Percentiles rank a stretch among this genome's conserved stretches.
Conservation (phyloP, 2,113 vertebrate genomes). For the Danio rerio region GRCz12tu NC_133177.1:41507001-41507500, state of each 20-base stretch:
- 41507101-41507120: not conserved
- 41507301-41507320: constrained; percentile 31
- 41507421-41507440: constrained; percentile 51
- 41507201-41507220: constrained; percentile 22
- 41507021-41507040: constrained; percentile 80
- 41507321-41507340: constrained; percentile 23
- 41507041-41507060: constrained; percentile 75
- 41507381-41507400: constrained; percentile 39
- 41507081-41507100: constrained; percentile 22
- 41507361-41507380: constrained; percentile 22
- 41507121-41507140: constrained; percentile 47
- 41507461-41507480: constrained; percentile 36
- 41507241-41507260: constrained; percentile 34
- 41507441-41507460: constrained; percentile 50
- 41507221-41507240: constrained; percentile 29
- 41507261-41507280: constrained; percentile 4
- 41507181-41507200: constrained; percentile 39
- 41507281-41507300: constrained; percentile 14
- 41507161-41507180: constrained; percentile 53
- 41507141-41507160: constrained; percentile 48
- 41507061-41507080: constrained; percentile 72
- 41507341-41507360: constrained; percentile 8
- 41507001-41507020: constrained; percentile 85
- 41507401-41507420: constrained; percentile 52
- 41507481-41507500: constrained; percentile 35